Percentiles rank a stretch among this genome's conserved stretches.
phyloP scores from a whole-genome alignment of 2,888 invertebrate genomes.

The Glyphotaelius pellucidus region DNA sequence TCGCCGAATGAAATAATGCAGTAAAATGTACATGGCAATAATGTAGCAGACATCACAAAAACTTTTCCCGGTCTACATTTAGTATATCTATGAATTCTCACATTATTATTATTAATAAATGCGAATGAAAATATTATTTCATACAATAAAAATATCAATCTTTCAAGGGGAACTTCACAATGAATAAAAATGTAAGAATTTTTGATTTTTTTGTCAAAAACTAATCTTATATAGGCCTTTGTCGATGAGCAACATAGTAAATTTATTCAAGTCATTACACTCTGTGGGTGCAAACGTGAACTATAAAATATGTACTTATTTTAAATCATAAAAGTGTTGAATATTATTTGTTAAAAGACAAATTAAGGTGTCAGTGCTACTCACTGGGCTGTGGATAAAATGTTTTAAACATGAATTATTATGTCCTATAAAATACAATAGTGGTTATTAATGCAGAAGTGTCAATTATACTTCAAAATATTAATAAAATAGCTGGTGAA shows the following conservation, averaged over 20 bases:
- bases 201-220: conserved; percentile 14
- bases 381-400: neutral
- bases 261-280: neutral
- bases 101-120: conserved; percentile 35
- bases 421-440: conserved; percentile 13
- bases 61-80: neutral
- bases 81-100: neutral
- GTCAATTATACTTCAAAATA: neutral
- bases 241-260: neutral
- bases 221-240: conserved; percentile 16
- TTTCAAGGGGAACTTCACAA: neutral
- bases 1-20: too few relatives aligned
- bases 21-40: too few relatives aligned
- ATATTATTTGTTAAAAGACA: conserved; percentile 10
- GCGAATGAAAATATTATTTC: conserved; percentile 46
- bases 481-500: conserved; percentile 1
- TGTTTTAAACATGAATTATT: conserved; percentile 19
- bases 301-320: conserved; percentile 8
- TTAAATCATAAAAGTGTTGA: neutral
- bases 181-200: neutral
- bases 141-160: conserved; percentile 21
- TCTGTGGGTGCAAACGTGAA: neutral
- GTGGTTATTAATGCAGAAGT: conserved; percentile 16
- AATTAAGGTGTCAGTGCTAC: neutral
- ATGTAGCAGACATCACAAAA: neutral